Evolutionary conservation across 2,888 invertebrate species (phyloP), one percentile per base, ranked within the genome.

Genomic region (Altica lythri): DNA sequence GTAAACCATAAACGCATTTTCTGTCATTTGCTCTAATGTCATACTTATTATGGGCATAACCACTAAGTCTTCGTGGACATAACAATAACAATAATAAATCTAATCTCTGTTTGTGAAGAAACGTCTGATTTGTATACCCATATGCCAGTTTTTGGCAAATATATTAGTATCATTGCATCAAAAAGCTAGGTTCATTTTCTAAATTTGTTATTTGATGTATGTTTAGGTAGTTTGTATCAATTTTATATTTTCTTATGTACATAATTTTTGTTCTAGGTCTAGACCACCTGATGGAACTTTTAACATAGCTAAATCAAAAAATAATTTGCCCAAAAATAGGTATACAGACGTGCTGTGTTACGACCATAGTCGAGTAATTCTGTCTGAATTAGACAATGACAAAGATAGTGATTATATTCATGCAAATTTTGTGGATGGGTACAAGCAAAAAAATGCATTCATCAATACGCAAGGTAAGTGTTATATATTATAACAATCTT

Each of bases 361-460:
- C 79, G 97, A 98, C 78, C 95, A 95, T 77, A 91, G 92, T 74
- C 84, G 97, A 68, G 96, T 98, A 59, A 83, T 89, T 63, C 81
- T 97, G 57, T 87, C 91, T 22, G 75, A 75, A 66, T 55, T 73
- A 53, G 87, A 90, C 69, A 86, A 85, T 64, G 90, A 90, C 71
- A 82, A 87, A 62, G 81, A 84, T 68, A 86, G 88, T 42, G 96
- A 96, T 79, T 97, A 97, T 74, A 95, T 97, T 75, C 95, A 98
- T 80, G 97, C 96, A 52, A 97, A 97, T 81, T 97, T 90, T 78
- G 96, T 97, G 47, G 96, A 97, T 79, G 97, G 97, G 12, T 97
- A 96, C 79, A 93, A 94, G 76, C 96, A 96, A 79, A 93, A 93
- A 75, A 94, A 94, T 79, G 96, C 96, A 48, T 98, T 95, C 79